A percentile compares a stretch with the other conserved stretches of the same genome.
phyloP scores from a whole-genome alignment of 2,888 invertebrate species.

The Stenodera caucasica region DNA sequence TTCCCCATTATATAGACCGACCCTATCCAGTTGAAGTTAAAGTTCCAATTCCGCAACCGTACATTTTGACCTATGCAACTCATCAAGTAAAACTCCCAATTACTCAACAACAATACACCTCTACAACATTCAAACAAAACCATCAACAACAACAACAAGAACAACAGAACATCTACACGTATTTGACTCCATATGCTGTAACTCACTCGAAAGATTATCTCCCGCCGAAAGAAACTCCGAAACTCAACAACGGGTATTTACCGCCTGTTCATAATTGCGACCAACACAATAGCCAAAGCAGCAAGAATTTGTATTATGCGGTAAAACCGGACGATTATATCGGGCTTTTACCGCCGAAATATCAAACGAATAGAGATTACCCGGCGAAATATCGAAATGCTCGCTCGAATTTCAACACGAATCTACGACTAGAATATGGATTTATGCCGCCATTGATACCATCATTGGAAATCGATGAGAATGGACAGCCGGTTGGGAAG shows the following conservation, averaged over 20 bases:
- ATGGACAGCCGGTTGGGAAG: conserved; percentile 65
- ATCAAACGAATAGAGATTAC: conserved; percentile 36
- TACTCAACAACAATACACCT: neutral
- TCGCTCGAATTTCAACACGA: conserved; percentile 62
- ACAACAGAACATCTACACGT: conserved; percentile 18
- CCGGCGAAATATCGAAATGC: conserved; percentile 42
- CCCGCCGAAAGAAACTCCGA: conserved; percentile 2
- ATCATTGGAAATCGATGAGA: conserved; percentile 76
- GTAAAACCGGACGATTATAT: conserved; percentile 50
- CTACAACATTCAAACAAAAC: neutral
- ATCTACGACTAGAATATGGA: conserved; percentile 76
- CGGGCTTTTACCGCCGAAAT: conserved; percentile 60
- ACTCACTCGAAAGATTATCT: conserved; percentile 8
- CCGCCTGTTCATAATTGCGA: conserved; percentile 28
- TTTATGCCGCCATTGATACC: conserved; percentile 82
- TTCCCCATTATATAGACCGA: conserved; percentile 39
- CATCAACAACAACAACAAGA: conserved; percentile 21
- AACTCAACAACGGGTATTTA: conserved; percentile 28
- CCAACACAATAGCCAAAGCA: conserved; percentile 19
- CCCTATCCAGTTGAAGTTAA: conserved; percentile 36
- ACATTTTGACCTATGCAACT: conserved; percentile 8
- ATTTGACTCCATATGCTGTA: neutral
- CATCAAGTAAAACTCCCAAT: neutral
- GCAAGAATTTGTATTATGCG: conserved; percentile 27
- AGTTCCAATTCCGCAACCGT: conserved; percentile 35